Conservation (phyloP, 2,888 invertebrate species). For the Portevinia maculata region DNA sequence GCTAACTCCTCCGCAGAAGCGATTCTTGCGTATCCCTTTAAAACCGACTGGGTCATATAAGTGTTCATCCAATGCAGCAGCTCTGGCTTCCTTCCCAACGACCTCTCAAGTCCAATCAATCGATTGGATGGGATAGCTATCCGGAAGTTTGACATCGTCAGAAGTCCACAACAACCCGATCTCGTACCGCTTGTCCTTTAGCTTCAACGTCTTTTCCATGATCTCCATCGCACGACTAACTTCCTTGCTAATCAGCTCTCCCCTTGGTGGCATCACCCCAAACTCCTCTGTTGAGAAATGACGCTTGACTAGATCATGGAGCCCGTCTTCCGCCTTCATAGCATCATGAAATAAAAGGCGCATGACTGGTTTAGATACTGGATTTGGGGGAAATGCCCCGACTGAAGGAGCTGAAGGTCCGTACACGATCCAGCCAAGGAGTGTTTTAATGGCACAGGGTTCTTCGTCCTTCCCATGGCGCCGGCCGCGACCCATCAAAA, state of each 20-base stretch:
- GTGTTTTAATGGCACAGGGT: too few species aligned
- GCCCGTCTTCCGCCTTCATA: slow-evolving; percentile 1
- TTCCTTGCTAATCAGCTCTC: background rate
- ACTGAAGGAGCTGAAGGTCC: background rate
- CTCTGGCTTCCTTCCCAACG: slow-evolving; percentile 26
- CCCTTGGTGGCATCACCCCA: slow-evolving; percentile 5
- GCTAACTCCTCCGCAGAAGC: slow-evolving; percentile 31
- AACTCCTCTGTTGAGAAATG: background rate
- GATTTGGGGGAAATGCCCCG: too few species aligned
- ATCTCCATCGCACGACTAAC: background rate
- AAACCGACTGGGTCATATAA: slow-evolving; percentile 39
- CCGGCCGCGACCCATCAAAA: too few species aligned
- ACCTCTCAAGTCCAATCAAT: slow-evolving; percentile 34
- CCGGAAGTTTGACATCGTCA: slow-evolving; percentile 2
- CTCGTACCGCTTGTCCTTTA: background rate
- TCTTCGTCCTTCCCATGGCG: too few species aligned
- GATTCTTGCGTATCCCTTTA: slow-evolving; percentile 45
- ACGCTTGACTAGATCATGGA: background rate
- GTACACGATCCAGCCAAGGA: too few species aligned
- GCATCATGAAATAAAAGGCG: background rate
- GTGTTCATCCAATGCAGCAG: slow-evolving; percentile 33
- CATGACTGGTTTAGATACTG: background rate
- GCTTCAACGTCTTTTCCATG: slow-evolving; percentile 6
- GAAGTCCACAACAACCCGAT: background rate
- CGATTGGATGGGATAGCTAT: too few species aligned